Conservation (phyloP, 2,113 vertebrate species). For the Amphiprion ocellaris region DNA sequence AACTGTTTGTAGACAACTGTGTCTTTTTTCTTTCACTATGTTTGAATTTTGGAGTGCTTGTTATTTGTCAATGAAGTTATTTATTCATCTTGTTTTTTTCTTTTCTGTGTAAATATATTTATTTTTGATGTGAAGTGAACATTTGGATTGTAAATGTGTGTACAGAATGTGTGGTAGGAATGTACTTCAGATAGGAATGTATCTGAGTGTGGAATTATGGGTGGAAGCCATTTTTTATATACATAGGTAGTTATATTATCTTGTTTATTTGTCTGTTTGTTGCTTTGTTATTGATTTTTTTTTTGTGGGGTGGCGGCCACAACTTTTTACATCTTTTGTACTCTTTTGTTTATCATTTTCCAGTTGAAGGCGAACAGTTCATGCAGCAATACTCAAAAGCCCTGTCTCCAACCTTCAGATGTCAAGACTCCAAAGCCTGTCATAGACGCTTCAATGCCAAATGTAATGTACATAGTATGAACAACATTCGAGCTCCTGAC, state of each 20-base stretch:
- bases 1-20: conserved; percentile 71
- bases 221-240: conserved; percentile 84
- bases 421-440: conserved; percentile 85
- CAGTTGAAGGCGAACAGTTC: conserved; percentile 75
- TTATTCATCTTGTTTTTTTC: conserved; percentile 89
- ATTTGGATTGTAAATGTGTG: conserved; percentile 94
- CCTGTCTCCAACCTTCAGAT: conserved; percentile 75
- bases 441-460: conserved; percentile 83
- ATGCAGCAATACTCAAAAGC: conserved; percentile 81
- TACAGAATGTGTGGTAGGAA: conserved; percentile 95
- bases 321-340: conserved; percentile 73
- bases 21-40: conserved; percentile 72
- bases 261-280: conserved; percentile 67
- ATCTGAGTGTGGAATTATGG: conserved; percentile 87
- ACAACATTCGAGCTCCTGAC: conserved; percentile 70
- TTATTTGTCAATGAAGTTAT: conserved; percentile 89
- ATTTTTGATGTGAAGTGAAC: conserved; percentile 97
- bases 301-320: conserved; percentile 48
- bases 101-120: conserved; percentile 99
- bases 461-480: conserved; percentile 79
- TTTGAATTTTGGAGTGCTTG: conserved; percentile 93
- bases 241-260: conserved; percentile 66
- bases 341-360: conserved; percentile 61
- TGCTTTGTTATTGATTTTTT: conserved; percentile 60
- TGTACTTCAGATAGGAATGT: conserved; percentile 87